phyloP scores from a whole-genome alignment of 2,888 invertebrate genomes.

The Eurois occulta region DNA sequence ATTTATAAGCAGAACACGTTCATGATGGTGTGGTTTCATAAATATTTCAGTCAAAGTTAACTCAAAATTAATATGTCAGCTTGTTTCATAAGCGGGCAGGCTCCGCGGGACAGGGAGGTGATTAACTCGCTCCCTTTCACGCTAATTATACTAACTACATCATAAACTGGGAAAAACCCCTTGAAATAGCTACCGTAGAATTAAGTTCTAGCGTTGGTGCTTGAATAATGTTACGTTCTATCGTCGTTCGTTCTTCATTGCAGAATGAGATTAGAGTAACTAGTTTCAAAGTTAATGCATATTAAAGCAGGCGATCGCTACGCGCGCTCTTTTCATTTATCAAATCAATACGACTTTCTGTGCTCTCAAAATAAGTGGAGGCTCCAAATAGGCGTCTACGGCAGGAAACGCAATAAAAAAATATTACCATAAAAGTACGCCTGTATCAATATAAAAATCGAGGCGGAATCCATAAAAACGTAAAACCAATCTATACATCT shows the following conservation, averaged over 20 bases:
- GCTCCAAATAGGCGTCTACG: neutral
- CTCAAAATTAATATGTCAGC: conserved; percentile 72
- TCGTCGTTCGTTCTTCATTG: conserved; percentile 31
- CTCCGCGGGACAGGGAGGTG: conserved; percentile 44
- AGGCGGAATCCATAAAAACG: conserved; percentile 62
- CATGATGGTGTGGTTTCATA: conserved; percentile 29
- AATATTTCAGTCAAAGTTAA: conserved; percentile 69
- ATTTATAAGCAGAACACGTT: conserved; percentile 15
- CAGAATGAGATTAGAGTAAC: conserved; percentile 40
- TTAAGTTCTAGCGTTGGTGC: neutral
- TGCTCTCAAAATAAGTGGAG: conserved; percentile 13
- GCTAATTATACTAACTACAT: conserved; percentile 51
- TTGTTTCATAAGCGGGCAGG: conserved; percentile 58
- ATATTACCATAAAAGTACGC: conserved; percentile 41
- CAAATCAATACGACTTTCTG: conserved; percentile 19
- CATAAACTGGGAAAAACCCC: conserved; percentile 30
- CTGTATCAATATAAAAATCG: conserved; percentile 45
- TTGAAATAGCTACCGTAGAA: neutral
- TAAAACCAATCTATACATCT: too few relatives aligned
- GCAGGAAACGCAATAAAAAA: conserved; percentile 36
- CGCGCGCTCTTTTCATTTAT: conserved; percentile 15
- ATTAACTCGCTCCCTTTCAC: conserved; percentile 55
- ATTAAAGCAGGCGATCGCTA: conserved; percentile 37
- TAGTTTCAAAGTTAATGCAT: conserved; percentile 56
- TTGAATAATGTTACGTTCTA: conserved; percentile 23